Evolutionary conservation across 2,888 invertebrate genomes (phyloP).

Genomic region (Tenodera sinensis): DNA sequence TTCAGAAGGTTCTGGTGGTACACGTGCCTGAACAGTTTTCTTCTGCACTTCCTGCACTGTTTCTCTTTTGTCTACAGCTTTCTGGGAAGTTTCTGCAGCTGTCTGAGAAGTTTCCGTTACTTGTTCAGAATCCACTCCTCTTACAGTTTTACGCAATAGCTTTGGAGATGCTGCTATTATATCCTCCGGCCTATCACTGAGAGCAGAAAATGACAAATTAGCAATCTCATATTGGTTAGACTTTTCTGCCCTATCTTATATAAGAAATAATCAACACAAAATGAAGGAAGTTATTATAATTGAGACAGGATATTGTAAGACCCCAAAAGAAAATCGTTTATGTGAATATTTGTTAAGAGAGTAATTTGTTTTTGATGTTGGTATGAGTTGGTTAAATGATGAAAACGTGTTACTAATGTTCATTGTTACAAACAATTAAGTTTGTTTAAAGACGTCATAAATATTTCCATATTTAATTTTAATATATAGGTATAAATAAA

Average conservation of each 20-base stretch:
- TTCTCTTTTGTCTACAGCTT: constrained; percentile 28
- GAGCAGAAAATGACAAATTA: not conserved
- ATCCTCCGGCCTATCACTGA: not conserved
- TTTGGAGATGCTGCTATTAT: not conserved
- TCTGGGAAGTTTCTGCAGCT: not conserved
- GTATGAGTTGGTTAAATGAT: no score
- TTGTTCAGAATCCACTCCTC: not conserved
- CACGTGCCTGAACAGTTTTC: not conserved
- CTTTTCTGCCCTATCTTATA: not conserved
- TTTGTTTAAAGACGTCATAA: no score
- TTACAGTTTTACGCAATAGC: not conserved
- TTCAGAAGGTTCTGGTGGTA: constrained; percentile 70
- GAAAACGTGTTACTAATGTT: no score
- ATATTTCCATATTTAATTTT: no score
- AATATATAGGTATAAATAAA: no score
- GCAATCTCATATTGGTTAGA: not conserved
- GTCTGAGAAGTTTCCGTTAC: not conserved
- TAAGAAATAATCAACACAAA: no score
- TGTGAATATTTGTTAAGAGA: no score
- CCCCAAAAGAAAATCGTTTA: no score
- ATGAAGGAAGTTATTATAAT: no score
- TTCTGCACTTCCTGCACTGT: constrained; percentile 31
- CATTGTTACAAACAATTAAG: no score
- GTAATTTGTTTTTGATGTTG: no score
- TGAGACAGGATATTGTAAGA: no score